Conservation (phyloP, 2,113 vertebrate genomes). For the Copsychus sechellarum region DNA sequence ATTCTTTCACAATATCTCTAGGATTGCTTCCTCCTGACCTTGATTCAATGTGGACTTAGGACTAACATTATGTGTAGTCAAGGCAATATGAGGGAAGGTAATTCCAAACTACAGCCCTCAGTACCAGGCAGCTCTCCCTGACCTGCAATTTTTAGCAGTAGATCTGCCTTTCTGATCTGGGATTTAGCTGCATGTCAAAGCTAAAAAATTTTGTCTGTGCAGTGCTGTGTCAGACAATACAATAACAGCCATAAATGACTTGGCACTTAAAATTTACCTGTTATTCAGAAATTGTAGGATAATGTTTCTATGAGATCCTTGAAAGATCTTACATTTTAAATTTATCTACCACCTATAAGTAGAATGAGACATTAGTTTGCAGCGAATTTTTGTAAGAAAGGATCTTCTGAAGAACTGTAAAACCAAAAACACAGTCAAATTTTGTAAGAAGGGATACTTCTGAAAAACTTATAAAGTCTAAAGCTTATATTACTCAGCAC, state of each 20-base stretch:
- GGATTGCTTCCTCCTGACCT: neutral
- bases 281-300: neutral
- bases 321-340: neutral
- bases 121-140: rapidly evolving
- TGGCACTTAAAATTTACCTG: neutral
- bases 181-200: neutral
- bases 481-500: neutral
- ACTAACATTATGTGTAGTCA: neutral
- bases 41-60: neutral
- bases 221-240: neutral
- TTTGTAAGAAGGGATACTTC: neutral
- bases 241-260: neutral
- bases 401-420: neutral
- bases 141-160: neutral
- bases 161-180: neutral
- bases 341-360: neutral
- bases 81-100: neutral
- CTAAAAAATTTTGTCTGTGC: neutral
- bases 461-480: neutral
- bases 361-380: neutral
- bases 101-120: neutral
- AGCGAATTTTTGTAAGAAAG: neutral
- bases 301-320: neutral
- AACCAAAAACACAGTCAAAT: neutral
- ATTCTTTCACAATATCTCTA: neutral